These are phyloP conservation scores for Brachyptera risi DNA, from an alignment of 2,888 invertebrate species.

Conservation along the genomic window DNA sequence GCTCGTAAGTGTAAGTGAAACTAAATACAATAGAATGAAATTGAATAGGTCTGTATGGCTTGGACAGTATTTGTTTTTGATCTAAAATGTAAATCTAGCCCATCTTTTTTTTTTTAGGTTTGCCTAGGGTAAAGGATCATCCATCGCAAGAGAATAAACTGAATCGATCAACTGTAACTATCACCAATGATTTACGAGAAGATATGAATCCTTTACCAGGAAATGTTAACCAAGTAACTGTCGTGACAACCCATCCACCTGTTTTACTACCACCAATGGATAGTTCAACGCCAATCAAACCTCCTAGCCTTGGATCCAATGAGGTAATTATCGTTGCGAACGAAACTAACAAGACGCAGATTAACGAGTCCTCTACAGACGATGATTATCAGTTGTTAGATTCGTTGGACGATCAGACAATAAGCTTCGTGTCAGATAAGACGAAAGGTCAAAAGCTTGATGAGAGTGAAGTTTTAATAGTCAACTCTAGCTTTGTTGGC, in stretches of 20 bases:
- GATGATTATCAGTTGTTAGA: slow-evolving; percentile 72
- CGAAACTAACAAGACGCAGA: slow-evolving; percentile 65
- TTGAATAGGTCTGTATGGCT: no score
- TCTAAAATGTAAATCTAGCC: no score
- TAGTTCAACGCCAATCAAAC: background rate
- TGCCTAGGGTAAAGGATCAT: no score
- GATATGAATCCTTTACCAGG: slow-evolving; percentile 41
- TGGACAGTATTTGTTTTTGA: no score
- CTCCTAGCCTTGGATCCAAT: slow-evolving; percentile 40
- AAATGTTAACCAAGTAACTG: slow-evolving; percentile 73
- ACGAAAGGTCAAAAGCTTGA: slow-evolving; percentile 65
- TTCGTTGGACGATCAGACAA: slow-evolving; percentile 47
- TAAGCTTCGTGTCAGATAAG: slow-evolving; percentile 29
- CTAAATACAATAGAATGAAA: no score
- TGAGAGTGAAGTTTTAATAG: slow-evolving; percentile 81
- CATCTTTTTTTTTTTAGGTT: no score
- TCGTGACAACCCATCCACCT: slow-evolving; percentile 77
- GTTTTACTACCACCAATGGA: slow-evolving; percentile 47
- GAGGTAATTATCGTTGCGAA: slow-evolving; percentile 81
- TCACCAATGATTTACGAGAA: slow-evolving; percentile 26
- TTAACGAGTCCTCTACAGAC: slow-evolving; percentile 65
- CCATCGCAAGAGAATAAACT: slow-evolving; percentile 32
- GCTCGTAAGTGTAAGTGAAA: no score
- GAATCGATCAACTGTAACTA: slow-evolving; percentile 31
- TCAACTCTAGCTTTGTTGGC: slow-evolving; percentile 62